Conservation (phyloP, 2,797 vertebrate genomes). For the Apogon talboti region DNA sequence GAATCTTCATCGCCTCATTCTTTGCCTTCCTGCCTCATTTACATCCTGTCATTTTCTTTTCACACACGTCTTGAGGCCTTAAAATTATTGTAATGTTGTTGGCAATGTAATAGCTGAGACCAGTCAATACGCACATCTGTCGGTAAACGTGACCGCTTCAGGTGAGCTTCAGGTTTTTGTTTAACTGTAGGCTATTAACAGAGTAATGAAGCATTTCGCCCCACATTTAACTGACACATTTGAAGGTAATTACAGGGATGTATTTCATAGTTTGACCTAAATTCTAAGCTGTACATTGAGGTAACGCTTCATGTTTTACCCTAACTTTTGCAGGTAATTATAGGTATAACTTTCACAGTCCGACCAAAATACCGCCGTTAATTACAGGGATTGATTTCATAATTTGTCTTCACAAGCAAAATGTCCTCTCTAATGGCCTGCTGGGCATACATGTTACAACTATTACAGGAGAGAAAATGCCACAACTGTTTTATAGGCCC, state of each 20-base stretch:
- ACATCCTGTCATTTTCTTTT: background rate
- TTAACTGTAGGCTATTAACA: background rate
- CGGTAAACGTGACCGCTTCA: background rate
- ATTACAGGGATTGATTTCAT: slow-evolving; percentile 59
- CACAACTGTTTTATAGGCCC: slow-evolving; percentile 6
- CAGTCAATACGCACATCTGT: slow-evolving; percentile 29
- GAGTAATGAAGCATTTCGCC: slow-evolving; percentile 6
- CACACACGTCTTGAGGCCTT: slow-evolving; percentile 16
- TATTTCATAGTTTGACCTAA: slow-evolving; percentile 40
- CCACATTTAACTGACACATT: slow-evolving; percentile 19
- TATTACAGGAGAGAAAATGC: slow-evolving; percentile 23
- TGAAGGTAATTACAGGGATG: slow-evolving; percentile 49
- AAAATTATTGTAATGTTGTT: slow-evolving; percentile 2
- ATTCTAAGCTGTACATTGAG: slow-evolving; percentile 4
- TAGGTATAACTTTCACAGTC: slow-evolving; percentile 40
- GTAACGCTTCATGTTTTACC: slow-evolving; percentile 28
- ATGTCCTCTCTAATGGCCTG: slow-evolving; percentile 18
- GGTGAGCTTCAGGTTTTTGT: background rate
- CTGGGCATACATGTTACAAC: slow-evolving; percentile 6
- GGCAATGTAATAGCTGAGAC: slow-evolving; percentile 24
- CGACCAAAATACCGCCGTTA: slow-evolving; percentile 32
- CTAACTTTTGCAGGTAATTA: slow-evolving; percentile 40
- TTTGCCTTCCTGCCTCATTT: background rate
- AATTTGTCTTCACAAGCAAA: slow-evolving; percentile 45
- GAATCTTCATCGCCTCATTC: slow-evolving; percentile 6